Base-by-base conservation (phyloP, 2,888 invertebrate genomes). In the Melanotus villosus region DNA sequence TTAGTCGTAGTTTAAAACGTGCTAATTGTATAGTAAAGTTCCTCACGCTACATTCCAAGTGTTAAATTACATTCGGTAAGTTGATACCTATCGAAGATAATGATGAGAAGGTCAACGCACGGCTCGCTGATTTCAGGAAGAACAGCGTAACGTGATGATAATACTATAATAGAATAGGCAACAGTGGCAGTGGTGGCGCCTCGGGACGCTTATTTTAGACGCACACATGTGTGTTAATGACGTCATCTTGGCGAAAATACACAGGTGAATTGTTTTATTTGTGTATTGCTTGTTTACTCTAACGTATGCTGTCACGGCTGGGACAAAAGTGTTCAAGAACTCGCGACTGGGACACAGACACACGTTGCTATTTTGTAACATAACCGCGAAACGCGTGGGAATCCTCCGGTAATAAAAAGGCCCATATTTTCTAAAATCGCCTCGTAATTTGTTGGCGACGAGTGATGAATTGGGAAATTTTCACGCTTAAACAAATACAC, bases 251-350 rank as follows among this genome's bases (percentile, higher is more conserved):
- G 72, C 72, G 52, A 69, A 76, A 77, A 78, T 76, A 73, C 71
- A 76, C 78, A 79, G 78, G 77, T 78, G 77, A 68, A 79, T 78
- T 77, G 77, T 78, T 78, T 77, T 77, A 78, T 77, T 78, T 77
- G 45, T 47, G 52, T 47, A 23, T 32, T 52, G 41, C 36, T 14
- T 41, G 41, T 34, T 52, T 52, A 52, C 30, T 10, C 26, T 30
- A 30, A 14, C 32, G 52, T 32, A 50, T 52, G n/a, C 6, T 50
- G 12, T 26, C 23, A n/a, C 47, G 32, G 18, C 32, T 30, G 52
- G 52, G 52, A 10, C 52, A 23, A 26, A 32, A 18, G 18, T 32
- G 5, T 18, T 18, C 9, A 30, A 32, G 16, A 52, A 32, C 2
- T 19, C 14, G 0, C n/a, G n/a, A 21, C 1, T n/a, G 2, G 19